A percentile compares a stretch with the other conserved stretches of the same genome.
Evolutionary conservation across 2,113 vertebrate species (phyloP).

Genomic region (Andinoacara biseriatus): DNA sequence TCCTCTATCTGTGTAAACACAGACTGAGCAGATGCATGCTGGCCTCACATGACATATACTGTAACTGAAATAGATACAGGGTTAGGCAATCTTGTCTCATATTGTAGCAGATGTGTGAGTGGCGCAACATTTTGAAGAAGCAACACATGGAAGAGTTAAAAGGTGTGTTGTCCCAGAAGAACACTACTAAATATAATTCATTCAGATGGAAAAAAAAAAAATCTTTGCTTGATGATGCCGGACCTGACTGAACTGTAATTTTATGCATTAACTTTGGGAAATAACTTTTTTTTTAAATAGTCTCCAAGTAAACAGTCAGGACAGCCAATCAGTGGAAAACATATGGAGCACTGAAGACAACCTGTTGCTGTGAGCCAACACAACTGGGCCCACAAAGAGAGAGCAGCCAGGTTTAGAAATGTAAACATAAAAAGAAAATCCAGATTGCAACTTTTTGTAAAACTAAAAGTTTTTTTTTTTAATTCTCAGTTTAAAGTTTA

Average conservation of each 20-base stretch:
- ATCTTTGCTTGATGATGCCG: background rate
- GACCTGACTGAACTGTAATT: background rate
- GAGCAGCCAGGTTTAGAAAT: background rate
- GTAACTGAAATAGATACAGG: slow-evolving; percentile 12
- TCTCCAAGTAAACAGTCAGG: background rate
- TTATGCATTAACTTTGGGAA: background rate
- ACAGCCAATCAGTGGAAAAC: background rate
- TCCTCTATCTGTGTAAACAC: slow-evolving; percentile 30
- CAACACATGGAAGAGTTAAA: too few species aligned
- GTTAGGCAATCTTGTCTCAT: background rate
- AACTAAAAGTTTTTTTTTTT: too few species aligned
- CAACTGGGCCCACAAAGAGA: slow-evolving; percentile 5
- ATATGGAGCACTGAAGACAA: background rate
- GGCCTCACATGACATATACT: slow-evolving; percentile 17
- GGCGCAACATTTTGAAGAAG: slow-evolving; percentile 4
- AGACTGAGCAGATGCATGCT: slow-evolving; percentile 20
- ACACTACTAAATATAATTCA: too few species aligned
- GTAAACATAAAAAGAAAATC: too few species aligned
- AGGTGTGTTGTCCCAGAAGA: too few species aligned
- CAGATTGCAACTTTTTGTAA: too few species aligned
- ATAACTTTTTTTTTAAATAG: background rate
- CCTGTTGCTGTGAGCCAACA: background rate
- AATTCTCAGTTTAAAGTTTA: too few species aligned
- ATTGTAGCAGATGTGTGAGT: background rate
- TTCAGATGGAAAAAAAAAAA: background rate